Percentiles rank a stretch among this genome's conserved stretches.
Conservation (phyloP, 2,888 invertebrate genomes). For the Tyria jacobaeae region DNA sequence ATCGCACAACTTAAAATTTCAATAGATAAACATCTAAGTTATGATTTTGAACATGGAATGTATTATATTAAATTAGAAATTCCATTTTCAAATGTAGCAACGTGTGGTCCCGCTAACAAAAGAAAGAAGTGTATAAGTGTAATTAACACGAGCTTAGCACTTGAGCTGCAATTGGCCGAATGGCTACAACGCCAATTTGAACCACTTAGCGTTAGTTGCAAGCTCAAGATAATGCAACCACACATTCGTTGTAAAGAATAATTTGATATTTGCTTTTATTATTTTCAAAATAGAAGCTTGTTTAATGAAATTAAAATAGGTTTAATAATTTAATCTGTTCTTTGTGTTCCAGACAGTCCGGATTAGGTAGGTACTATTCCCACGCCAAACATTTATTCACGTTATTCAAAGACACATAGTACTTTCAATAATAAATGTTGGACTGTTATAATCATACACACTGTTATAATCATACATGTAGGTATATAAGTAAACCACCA, state of each 20-base stretch:
- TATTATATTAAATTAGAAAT: neutral
- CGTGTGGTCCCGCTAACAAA: slow-evolving; percentile 19
- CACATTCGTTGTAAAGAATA: slow-evolving; percentile 23
- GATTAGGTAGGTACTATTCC: too few species aligned
- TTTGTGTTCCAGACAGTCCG: neutral
- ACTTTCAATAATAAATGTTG: too few species aligned
- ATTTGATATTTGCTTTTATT: neutral
- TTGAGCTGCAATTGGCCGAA: slow-evolving; percentile 59
- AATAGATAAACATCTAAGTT: neutral
- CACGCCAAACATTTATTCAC: too few species aligned
- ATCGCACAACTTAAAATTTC: too few species aligned
- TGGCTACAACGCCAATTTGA: slow-evolving; percentile 60
- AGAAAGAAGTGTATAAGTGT: slow-evolving; percentile 39
- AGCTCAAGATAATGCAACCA: slow-evolving; percentile 47
- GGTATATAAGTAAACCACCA: too few species aligned
- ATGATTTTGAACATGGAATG: neutral
- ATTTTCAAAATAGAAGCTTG: neutral
- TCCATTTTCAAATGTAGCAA: slow-evolving; percentile 9
- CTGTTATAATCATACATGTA: too few species aligned
- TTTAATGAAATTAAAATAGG: neutral
- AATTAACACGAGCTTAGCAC: slow-evolving; percentile 58
- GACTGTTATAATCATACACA: too few species aligned
- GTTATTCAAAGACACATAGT: too few species aligned
- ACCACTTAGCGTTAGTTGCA: slow-evolving; percentile 58
- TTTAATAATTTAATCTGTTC: neutral